phyloP scores from a whole-genome alignment of 2,888 invertebrate genomes.

The Xanthia icteritia region DNA sequence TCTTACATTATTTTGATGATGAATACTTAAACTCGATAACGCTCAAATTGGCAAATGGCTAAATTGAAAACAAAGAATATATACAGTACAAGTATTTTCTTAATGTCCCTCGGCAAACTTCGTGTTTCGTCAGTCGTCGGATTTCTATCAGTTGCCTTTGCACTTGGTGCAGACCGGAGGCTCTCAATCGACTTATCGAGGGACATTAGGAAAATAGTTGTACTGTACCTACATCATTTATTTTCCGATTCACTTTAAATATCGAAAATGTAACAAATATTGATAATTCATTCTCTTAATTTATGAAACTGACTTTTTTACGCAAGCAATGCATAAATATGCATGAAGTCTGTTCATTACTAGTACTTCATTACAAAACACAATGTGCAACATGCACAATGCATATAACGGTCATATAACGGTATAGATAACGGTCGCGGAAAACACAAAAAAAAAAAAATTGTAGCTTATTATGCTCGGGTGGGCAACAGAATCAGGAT shows the following conservation, averaged over 20 bases:
- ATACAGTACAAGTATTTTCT: too few relatives aligned
- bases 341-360: neutral
- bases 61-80: neutral
- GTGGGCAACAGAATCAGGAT: neutral
- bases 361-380: conserved; percentile 4
- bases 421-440: neutral
- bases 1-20: neutral
- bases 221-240: neutral
- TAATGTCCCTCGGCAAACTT: too few relatives aligned
- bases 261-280: neutral
- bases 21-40: neutral
- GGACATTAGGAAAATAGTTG: too few relatives aligned
- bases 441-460: neutral
- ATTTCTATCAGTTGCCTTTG: too few relatives aligned
- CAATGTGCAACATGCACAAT: neutral
- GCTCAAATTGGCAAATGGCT: neutral
- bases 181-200: too few relatives aligned
- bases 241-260: too few relatives aligned
- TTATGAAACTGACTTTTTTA: neutral
- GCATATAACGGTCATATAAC: too few relatives aligned
- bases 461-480: neutral
- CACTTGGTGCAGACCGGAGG: too few relatives aligned
- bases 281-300: neutral
- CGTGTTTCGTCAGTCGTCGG: too few relatives aligned
- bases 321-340: neutral